Conservation (phyloP, 2,888 invertebrate genomes). For the Amphimallon solstitiale region DNA sequence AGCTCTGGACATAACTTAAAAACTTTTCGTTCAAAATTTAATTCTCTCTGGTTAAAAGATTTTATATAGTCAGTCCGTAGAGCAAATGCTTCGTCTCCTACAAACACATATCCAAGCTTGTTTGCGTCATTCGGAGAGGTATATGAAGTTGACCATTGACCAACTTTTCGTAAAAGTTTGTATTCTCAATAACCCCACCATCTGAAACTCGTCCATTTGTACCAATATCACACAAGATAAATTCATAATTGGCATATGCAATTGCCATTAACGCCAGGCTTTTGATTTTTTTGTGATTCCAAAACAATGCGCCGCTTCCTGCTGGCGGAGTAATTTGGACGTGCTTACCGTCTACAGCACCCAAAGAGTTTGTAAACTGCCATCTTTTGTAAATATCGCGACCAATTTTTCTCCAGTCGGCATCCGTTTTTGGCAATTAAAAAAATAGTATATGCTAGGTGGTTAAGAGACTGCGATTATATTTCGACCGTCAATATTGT, state of each 20-base stretch:
- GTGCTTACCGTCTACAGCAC: too few relatives aligned
- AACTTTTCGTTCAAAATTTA: slow-evolving; percentile 40
- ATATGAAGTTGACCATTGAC: slow-evolving; percentile 34
- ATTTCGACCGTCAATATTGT: too few relatives aligned
- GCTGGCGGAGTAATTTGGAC: slow-evolving; percentile 46
- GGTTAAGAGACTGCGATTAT: too few relatives aligned
- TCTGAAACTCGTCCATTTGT: too few relatives aligned
- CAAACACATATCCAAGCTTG: too few relatives aligned
- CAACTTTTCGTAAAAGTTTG: slow-evolving; percentile 36
- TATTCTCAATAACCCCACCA: slow-evolving; percentile 42
- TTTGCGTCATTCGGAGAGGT: slow-evolving; percentile 36
- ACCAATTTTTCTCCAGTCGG: slow-evolving; percentile 44
- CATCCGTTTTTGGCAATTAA: slow-evolving; percentile 43
- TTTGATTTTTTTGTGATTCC: slow-evolving; percentile 48
- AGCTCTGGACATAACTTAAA: slow-evolving; percentile 45
- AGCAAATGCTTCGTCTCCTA: slow-evolving; percentile 37
- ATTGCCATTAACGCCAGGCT: slow-evolving; percentile 43
- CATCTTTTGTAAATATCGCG: slow-evolving; percentile 44
- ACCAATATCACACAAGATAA: too few relatives aligned
- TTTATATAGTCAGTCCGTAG: slow-evolving; percentile 43
- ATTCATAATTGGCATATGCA: slow-evolving; percentile 45
- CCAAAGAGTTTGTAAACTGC: slow-evolving; percentile 48
- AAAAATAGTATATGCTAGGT: too few relatives aligned
- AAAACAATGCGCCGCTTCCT: slow-evolving; percentile 49
- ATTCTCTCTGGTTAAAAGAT: too few relatives aligned